A percentile compares a stretch with the other conserved stretches of the same genome.
These are phyloP conservation scores for Mellivora capensis DNA, from an alignment of 2,113 vertebrate species.

Conservation along the genomic window DNA sequence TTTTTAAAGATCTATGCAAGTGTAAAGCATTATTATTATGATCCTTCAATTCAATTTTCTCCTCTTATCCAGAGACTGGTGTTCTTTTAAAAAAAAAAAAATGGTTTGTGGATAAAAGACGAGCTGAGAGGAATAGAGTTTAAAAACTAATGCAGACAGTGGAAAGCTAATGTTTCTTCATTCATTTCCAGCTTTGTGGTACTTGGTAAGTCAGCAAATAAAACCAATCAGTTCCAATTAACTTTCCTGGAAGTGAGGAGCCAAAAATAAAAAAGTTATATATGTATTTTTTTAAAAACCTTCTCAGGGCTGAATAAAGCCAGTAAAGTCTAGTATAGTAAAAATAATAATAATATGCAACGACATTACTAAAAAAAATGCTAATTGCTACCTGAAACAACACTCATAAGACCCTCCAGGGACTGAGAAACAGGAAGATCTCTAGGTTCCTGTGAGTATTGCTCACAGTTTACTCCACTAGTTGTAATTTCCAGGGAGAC, in stretches of 20 bases:
- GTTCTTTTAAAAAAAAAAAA: conserved; percentile 2
- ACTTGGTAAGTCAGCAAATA: conserved; percentile 66
- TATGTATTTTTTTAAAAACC: background rate
- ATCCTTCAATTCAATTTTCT: conserved; percentile 55
- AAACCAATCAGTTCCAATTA: conserved; percentile 62
- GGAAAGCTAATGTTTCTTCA: conserved; percentile 31
- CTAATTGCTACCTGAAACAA: conserved; percentile 56
- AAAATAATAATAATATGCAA: background rate
- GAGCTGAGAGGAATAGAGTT: conserved; percentile 30
- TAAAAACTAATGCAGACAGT: background rate
- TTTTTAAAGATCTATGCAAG: conserved; percentile 5
- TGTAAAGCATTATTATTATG: conserved; percentile 41
- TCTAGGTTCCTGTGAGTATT: background rate
- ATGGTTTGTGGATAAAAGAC: conserved; percentile 25
- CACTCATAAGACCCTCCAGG: background rate
- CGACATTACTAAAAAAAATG: conserved; percentile 32
- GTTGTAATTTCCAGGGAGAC: background rate
- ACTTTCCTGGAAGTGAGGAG: conserved; percentile 58
- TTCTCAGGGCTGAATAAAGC: conserved; percentile 33
- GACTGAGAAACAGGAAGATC: background rate
- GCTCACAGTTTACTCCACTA: background rate
- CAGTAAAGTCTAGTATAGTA: background rate
- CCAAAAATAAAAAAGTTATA: conserved; percentile 51
- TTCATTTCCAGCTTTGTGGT: conserved; percentile 21
- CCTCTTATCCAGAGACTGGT: conserved; percentile 8